Conservation (phyloP, 1,140 invertebrate species). For the Diabrotica undecimpunctata region DNA sequence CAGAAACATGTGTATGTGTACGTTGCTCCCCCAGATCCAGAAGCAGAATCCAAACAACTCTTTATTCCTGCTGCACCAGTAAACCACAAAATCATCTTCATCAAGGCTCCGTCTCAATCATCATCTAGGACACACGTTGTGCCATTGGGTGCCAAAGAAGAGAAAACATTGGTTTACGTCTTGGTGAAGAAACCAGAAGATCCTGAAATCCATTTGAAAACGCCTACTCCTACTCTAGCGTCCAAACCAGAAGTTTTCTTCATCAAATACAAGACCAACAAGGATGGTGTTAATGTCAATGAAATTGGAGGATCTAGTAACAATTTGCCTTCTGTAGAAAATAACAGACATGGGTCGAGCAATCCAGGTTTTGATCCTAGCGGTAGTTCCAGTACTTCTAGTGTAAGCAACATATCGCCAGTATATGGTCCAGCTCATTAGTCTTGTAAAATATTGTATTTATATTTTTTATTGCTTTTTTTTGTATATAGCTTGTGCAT, state of each 20-base stretch:
- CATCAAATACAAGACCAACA: constrained; percentile 83
- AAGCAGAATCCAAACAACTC: constrained; percentile 48
- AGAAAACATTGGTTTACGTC: constrained; percentile 85
- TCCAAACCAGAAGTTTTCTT: constrained; percentile 85
- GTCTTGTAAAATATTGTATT: too few species aligned
- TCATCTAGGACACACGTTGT: constrained; percentile 66
- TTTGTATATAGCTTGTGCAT: too few species aligned
- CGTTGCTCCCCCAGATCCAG: constrained; percentile 63
- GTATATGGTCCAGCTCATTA: too few species aligned
- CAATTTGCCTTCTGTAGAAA: not conserved
- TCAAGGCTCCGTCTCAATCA: constrained; percentile 76
- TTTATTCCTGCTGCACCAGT: constrained; percentile 63
- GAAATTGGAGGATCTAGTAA: not conserved
- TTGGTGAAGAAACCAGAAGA: constrained; percentile 82
- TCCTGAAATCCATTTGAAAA: constrained; percentile 71
- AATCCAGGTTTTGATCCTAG: too few species aligned
- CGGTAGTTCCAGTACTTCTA: too few species aligned
- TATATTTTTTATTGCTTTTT: too few species aligned
- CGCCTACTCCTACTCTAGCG: constrained; percentile 70
- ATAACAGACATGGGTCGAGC: not conserved
- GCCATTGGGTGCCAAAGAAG: constrained; percentile 63
- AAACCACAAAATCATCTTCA: constrained; percentile 86
- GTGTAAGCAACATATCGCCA: too few species aligned
- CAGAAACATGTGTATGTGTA: constrained; percentile 76
- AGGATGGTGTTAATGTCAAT: too few species aligned